phyloP scores from a whole-genome alignment of 2,797 vertebrate genomes.

The Gymnoscopelus braueri region DNA sequence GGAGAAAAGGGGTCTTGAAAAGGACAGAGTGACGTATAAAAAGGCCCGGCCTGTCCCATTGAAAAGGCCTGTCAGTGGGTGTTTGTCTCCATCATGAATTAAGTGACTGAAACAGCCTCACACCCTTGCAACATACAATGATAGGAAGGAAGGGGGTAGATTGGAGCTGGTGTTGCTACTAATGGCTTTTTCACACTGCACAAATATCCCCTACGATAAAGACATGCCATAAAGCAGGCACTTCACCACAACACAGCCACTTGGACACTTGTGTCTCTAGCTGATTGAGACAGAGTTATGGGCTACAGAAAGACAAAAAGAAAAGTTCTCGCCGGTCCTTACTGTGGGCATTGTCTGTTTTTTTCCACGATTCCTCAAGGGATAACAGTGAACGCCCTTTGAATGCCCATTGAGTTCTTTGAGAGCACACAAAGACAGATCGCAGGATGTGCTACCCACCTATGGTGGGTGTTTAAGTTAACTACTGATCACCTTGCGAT shows the following conservation, averaged over 20 bases:
- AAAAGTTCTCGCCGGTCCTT: conserved; percentile 23
- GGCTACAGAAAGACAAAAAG: conserved; percentile 41
- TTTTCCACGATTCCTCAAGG: conserved; percentile 27
- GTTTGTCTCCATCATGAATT: conserved; percentile 74
- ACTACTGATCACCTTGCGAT: too few relatives aligned
- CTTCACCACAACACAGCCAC: conserved; percentile 35
- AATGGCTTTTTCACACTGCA: conserved; percentile 71
- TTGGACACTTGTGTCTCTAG: conserved; percentile 49
- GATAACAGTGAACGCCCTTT: conserved; percentile 55
- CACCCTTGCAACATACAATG: conserved; percentile 74
- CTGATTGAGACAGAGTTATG: conserved; percentile 58
- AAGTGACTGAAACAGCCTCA: conserved; percentile 61
- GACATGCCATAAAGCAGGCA: conserved; percentile 58
- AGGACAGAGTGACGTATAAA: conserved; percentile 68
- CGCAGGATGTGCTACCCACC: too few relatives aligned
- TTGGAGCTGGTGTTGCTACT: conserved; percentile 54
- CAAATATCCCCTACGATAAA: conserved; percentile 74
- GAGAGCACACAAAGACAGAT: background rate
- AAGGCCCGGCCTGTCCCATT: conserved; percentile 55
- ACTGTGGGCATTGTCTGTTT: conserved; percentile 50
- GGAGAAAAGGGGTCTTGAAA: conserved; percentile 56
- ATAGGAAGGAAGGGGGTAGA: conserved; percentile 74
- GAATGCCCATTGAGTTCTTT: conserved; percentile 47
- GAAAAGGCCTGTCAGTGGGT: conserved; percentile 65
- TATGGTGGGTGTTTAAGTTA: too few relatives aligned